Percentiles rank a stretch among this genome's conserved stretches.
These are phyloP conservation scores for Pseudopodoces humilis DNA, from an alignment of 2,113 vertebrate genomes.

Conservation along the genomic window DNA sequence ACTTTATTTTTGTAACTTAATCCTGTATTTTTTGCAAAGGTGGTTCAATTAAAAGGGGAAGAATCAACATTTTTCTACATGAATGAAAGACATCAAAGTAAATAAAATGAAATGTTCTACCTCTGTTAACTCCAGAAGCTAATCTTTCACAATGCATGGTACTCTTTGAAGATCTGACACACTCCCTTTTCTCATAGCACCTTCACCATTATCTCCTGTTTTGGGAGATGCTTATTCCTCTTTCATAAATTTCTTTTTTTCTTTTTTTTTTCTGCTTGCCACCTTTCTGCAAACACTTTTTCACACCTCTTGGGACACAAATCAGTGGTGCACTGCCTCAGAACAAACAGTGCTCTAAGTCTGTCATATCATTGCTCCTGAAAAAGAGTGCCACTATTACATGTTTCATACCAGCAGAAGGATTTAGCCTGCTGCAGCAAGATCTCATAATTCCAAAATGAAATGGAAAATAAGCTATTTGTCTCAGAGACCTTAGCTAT, in stretches of 20 bases:
- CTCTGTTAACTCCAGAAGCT: not conserved
- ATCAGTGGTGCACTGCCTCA: not conserved
- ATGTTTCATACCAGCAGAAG: not conserved
- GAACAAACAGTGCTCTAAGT: not conserved
- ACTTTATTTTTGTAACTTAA: constrained; percentile 15
- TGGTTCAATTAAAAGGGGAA: not conserved
- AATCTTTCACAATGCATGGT: not conserved
- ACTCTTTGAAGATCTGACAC: not conserved
- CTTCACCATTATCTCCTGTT: not conserved
- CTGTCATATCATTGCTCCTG: not conserved
- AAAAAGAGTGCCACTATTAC: not conserved
- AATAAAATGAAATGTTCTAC: not conserved
- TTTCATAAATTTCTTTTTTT: not conserved
- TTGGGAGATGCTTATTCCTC: not conserved
- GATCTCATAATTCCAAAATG: not conserved
- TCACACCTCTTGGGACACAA: not conserved
- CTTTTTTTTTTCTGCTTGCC: not conserved
- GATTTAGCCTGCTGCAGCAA: not conserved
- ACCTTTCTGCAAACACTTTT: not conserved
- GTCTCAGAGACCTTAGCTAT: not conserved
- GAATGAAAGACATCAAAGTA: constrained; percentile 16
- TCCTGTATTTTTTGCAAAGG: not conserved
- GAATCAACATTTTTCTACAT: not conserved
- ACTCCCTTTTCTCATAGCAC: not conserved
- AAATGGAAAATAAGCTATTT: not conserved